Evolutionary conservation across 2,888 invertebrate genomes (phyloP).

Genomic region (Rhodophaea formosa): DNA sequence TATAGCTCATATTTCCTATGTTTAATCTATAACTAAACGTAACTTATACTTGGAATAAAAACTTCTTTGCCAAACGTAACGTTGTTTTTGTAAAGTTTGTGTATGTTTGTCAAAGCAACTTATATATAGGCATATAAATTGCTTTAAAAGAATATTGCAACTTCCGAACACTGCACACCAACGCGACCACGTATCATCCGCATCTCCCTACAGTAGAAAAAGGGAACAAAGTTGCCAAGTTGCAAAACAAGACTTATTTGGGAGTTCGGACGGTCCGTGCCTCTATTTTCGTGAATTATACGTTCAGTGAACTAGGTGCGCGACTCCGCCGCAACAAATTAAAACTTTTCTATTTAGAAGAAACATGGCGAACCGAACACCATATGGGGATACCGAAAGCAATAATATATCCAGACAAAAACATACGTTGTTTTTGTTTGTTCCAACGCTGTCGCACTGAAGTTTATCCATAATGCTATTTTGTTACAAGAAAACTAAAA

Average conservation of each 20-base stretch:
- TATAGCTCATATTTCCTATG: no score
- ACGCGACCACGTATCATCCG: not conserved
- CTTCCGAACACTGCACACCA: not conserved
- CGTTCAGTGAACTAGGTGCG: conserved; percentile 17
- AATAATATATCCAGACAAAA: conserved; percentile 44
- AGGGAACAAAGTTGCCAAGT: conserved; percentile 41
- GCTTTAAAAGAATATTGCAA: not conserved
- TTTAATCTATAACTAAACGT: no score
- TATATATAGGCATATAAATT: not conserved
- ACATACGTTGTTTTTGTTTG: conserved; percentile 49
- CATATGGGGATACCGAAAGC: conserved; percentile 45
- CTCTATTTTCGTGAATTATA: conserved; percentile 17
- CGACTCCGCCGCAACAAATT: conserved; percentile 52
- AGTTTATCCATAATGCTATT: conserved; percentile 15
- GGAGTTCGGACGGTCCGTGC: conserved; percentile 29
- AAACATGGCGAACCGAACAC: conserved; percentile 44
- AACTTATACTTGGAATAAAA: no score
- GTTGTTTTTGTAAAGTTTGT: no score
- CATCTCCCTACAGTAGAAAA: conserved; percentile 1
- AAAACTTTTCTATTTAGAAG: conserved; percentile 67
- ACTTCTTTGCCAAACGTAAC: no score
- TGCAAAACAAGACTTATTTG: conserved; percentile 41
- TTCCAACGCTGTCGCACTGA: conserved; percentile 36
- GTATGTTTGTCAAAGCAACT: no score
- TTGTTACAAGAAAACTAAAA: not conserved